Evolutionary conservation across 2,797 vertebrate species (phyloP).

Genomic region (Mustela erminea): DNA sequence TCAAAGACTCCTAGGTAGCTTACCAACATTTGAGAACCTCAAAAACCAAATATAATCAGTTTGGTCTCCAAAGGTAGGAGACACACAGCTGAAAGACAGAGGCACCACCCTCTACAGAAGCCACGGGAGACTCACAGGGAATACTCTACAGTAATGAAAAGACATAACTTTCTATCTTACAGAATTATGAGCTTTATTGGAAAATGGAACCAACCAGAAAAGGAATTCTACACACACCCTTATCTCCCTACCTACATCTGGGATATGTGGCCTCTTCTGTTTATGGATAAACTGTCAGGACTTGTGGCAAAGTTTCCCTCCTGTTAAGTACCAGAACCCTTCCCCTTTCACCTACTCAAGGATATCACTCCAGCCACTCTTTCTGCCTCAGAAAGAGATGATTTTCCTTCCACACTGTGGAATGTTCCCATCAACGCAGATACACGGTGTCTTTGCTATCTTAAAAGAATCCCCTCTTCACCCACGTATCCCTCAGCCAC

Average conservation of each 20-base stretch:
- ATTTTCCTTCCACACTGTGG: neutral
- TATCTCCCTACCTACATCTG: neutral
- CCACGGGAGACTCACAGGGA: neutral
- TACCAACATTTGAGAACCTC: neutral
- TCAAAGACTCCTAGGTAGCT: neutral
- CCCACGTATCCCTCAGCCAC: neutral
- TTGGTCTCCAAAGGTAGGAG: neutral
- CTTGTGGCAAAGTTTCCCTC: neutral
- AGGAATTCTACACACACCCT: neutral
- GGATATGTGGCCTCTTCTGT: neutral
- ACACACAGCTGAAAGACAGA: neutral
- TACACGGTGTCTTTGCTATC: neutral
- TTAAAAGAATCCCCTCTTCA: neutral
- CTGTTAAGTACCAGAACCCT: neutral
- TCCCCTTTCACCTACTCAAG: neutral
- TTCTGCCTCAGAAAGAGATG: neutral
- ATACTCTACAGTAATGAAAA: neutral
- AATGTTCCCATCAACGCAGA: neutral
- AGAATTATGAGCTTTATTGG: neutral
- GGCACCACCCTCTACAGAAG: neutral
- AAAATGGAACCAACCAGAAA: conserved; percentile 8
- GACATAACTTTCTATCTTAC: neutral
- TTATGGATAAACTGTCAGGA: neutral
- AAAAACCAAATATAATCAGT: neutral
- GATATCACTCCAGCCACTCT: neutral